Conservation (phyloP, 2,797 vertebrate genomes). For the Ataeniobius toweri region DNA sequence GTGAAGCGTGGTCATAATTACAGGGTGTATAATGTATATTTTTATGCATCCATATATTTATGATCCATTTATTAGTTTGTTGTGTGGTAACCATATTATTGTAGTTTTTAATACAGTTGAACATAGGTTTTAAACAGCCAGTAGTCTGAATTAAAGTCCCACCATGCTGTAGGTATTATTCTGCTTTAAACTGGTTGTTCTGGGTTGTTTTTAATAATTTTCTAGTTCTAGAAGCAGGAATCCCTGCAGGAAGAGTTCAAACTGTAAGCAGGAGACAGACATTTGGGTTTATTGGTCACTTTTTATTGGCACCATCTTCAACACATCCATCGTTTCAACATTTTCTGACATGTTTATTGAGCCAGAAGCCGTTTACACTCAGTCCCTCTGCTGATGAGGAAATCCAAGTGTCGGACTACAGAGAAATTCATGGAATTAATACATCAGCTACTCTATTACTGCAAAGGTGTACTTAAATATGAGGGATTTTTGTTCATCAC, state of each 20-base stretch:
- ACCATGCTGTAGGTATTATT: background rate
- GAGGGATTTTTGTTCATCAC: too few relatives aligned
- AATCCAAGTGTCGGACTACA: too few relatives aligned
- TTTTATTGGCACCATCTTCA: background rate
- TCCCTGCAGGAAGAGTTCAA: background rate
- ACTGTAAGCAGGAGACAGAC: background rate
- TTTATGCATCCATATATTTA: background rate
- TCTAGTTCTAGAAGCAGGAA: background rate
- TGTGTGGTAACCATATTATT: too few relatives aligned
- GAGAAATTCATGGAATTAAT: background rate
- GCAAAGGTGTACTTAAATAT: too few relatives aligned
- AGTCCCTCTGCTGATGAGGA: too few relatives aligned
- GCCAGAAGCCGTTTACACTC: background rate
- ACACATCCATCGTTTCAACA: background rate
- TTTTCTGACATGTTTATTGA: background rate
- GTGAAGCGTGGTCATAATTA: background rate
- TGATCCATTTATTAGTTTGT: background rate
- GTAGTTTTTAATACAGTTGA: too few relatives aligned
- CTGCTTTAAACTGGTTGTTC: background rate
- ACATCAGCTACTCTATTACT: background rate
- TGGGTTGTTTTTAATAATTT: background rate
- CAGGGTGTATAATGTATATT: background rate
- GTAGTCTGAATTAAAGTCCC: too few relatives aligned
- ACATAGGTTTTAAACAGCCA: too few relatives aligned
- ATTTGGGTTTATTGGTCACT: accelerated